Evolutionary conservation across 37 sponge, comb jelly and placozoan genomes (phyloP).

Genomic region (Aplysina aerophoba): DNA sequence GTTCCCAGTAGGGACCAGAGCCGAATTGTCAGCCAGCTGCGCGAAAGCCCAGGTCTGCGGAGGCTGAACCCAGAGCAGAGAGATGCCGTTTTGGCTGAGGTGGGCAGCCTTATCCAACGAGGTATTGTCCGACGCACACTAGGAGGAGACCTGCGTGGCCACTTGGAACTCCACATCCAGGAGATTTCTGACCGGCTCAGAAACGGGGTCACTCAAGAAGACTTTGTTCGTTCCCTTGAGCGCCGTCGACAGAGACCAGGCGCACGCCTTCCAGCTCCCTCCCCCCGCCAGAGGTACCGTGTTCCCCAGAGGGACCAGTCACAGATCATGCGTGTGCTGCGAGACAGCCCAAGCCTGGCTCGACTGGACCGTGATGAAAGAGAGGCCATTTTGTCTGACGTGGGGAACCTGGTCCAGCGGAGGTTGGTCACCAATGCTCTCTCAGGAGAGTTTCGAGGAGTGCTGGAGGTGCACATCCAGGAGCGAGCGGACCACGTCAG

Average conservation of each 20-base stretch:
- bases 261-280: not conserved
- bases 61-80: not conserved
- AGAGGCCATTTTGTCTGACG: conserved; percentile 78
- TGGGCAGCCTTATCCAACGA: conserved; percentile 49
- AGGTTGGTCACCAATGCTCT: conserved; percentile 81
- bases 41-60: conserved; percentile 18
- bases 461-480: conserved; percentile 86
- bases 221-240: conserved; percentile 10
- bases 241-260: not conserved
- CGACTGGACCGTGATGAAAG: conserved; percentile 45
- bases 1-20: conserved; percentile 19
- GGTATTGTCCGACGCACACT: conserved; percentile 43
- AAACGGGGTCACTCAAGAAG: conserved; percentile 4
- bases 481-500: conserved; percentile 35
- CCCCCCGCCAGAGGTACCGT: conserved; percentile 43
- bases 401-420: conserved; percentile 73
- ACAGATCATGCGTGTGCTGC: conserved; percentile 41
- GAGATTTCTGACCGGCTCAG: not conserved
- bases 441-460: conserved; percentile 82
- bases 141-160: conserved; percentile 26
- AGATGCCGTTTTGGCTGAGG: conserved; percentile 49
- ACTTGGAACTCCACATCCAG: conserved; percentile 26
- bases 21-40: not conserved
- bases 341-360: conserved; percentile 66
- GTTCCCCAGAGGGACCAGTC: conserved; percentile 62